Conservation (phyloP, 2,888 invertebrate genomes). For the Theristus sp. region DNA sequence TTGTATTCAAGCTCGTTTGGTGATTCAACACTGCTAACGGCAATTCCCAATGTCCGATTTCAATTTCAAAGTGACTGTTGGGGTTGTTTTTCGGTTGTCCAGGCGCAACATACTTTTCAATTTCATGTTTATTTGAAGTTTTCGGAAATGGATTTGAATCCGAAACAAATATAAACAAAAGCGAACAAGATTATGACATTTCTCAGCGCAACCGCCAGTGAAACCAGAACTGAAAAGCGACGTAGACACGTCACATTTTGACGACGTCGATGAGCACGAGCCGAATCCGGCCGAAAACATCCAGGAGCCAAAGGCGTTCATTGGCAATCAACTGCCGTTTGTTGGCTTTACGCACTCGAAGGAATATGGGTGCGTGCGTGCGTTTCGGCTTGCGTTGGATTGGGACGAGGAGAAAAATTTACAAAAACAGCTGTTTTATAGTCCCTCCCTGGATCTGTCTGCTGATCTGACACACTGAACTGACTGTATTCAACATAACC, state of each 20-base stretch:
- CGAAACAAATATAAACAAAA: neutral
- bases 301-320: slow-evolving; percentile 87
- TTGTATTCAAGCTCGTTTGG: too few relatives aligned
- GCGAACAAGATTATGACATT: neutral
- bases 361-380: slow-evolving; percentile 29
- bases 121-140: too few relatives aligned
- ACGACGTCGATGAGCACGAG: slow-evolving; percentile 88
- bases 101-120: too few relatives aligned
- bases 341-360: slow-evolving; percentile 93
- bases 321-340: slow-evolving; percentile 93
- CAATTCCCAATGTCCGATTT: too few relatives aligned
- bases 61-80: too few relatives aligned
- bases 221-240: slow-evolving; percentile 86
- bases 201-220: slow-evolving; percentile 58
- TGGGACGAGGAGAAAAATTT: neutral
- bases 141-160: too few relatives aligned
- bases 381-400: neutral
- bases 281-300: slow-evolving; percentile 63
- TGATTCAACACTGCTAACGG: too few relatives aligned
- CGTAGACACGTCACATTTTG: slow-evolving; percentile 95
- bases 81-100: too few relatives aligned
- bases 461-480: too few relatives aligned
- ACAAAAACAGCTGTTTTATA: neutral
- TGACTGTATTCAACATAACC: too few relatives aligned
- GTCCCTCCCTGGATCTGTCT: neutral